These are phyloP conservation scores for Drosophila bocki DNA, from an alignment of 1,140 invertebrate genomes.

Conservation along the genomic window DNA sequence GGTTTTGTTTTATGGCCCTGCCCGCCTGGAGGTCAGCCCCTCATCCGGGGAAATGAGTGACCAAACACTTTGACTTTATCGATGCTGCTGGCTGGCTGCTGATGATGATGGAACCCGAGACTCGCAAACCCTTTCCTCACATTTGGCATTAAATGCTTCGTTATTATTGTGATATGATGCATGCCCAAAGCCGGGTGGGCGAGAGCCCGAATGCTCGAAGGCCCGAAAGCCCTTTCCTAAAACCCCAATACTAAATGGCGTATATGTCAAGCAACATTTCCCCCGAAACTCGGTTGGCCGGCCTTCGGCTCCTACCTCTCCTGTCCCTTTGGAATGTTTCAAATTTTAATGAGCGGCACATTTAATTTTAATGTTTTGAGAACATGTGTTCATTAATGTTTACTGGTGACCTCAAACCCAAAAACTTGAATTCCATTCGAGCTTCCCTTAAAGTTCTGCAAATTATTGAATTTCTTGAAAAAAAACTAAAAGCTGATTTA, in stretches of 20 bases:
- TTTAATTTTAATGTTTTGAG: conserved; percentile 79
- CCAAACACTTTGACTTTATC: conserved; percentile 74
- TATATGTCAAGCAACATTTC: conserved; percentile 67
- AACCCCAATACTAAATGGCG: conserved; percentile 28
- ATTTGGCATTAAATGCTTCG: conserved; percentile 81
- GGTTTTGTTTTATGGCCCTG: conserved; percentile 60
- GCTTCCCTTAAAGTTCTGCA: conserved; percentile 24
- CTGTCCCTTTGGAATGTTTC: conserved; percentile 58
- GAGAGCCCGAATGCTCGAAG: not conserved
- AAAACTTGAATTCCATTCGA: conserved; percentile 10
- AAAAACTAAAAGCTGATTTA: not conserved
- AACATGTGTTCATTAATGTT: conserved; percentile 80
- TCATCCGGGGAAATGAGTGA: conserved; percentile 53
- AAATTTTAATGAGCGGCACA: conserved; percentile 78
- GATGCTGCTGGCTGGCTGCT: conserved; percentile 33
- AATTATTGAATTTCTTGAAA: conserved; percentile 19
- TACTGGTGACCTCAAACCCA: conserved; percentile 31
- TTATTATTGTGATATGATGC: conserved; percentile 78
- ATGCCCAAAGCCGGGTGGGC: conserved; percentile 36
- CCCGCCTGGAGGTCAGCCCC: conserved; percentile 46
- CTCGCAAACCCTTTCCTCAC: conserved; percentile 61
- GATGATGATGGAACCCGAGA: conserved; percentile 34
- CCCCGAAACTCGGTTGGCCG: conserved; percentile 29
- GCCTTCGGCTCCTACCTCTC: conserved; percentile 1
- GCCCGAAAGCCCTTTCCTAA: not conserved